phyloP scores from a whole-genome alignment of 2,888 invertebrate species.

The Caenorhabditis macrosperma region DNA sequence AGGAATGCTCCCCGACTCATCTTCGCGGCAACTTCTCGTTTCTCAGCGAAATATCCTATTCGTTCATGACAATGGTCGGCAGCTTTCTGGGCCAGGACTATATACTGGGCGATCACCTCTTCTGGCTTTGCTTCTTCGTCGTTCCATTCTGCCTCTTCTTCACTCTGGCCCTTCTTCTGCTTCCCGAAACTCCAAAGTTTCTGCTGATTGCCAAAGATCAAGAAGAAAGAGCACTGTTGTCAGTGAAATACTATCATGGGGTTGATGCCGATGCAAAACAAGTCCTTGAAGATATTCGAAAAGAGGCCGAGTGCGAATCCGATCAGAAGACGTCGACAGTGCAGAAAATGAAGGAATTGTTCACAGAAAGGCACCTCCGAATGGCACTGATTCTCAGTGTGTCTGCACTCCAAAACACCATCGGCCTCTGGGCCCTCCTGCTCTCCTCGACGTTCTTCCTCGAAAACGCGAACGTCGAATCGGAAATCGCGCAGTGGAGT shows the following conservation, averaged over 20 bases:
- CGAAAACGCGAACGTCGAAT: constrained; percentile 55
- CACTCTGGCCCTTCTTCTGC: constrained; percentile 63
- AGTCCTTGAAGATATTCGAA: constrained; percentile 65
- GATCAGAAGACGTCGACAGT: constrained; percentile 28
- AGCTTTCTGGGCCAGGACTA: constrained; percentile 68
- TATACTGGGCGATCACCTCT: constrained; percentile 67
- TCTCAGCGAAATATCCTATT: constrained; percentile 71
- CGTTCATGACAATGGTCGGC: constrained; percentile 67
- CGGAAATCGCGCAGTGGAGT: constrained; percentile 67
- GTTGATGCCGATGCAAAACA: constrained; percentile 54
- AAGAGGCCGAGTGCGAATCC: constrained; percentile 66
- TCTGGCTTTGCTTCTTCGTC: constrained; percentile 64
- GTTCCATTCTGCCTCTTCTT: constrained; percentile 67
- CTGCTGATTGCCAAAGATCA: constrained; percentile 61
- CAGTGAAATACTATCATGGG: constrained; percentile 72
- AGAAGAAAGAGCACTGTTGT: constrained; percentile 54
- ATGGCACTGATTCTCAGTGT: constrained; percentile 58
- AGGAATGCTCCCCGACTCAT: constrained; percentile 75
- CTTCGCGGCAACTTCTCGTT: constrained; percentile 72
- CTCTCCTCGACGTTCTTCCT: constrained; percentile 72
- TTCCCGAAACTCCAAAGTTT: constrained; percentile 74
- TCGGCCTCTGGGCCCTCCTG: constrained; percentile 72
- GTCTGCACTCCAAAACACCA: constrained; percentile 64
- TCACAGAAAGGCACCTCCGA: constrained; percentile 67
- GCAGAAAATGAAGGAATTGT: constrained; percentile 54